Evolutionary conservation across 2,888 invertebrate genomes (phyloP), one percentile per base, ranked within the genome.

Genomic region (Dicycla oo): DNA sequence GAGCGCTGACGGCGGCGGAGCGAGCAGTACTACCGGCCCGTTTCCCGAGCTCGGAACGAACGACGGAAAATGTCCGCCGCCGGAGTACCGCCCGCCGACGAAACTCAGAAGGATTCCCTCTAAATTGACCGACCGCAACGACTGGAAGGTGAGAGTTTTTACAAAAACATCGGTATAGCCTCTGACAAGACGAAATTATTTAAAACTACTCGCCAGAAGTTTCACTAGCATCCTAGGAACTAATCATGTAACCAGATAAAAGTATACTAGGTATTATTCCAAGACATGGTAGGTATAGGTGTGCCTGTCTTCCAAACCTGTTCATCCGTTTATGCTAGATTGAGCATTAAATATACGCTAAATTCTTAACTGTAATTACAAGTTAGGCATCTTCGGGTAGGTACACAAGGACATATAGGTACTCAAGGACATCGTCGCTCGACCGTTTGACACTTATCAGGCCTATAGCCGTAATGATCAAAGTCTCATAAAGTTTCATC

Each of bases 21-120:
- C 94, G 95, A 96, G 95, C 95, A 96, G 94, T 96, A 91, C 91
- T 94, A 96, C 91, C 94, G 95, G 92, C 95, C 95, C 56, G 93
- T 95, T 71, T 90, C 93, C 11, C 94, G 95, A 89, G 94, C 93
- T 80, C 94, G 95, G 69, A 86, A 89, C 60, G 95, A 95, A 84
- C 93, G 94, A 62, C 94, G 95, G 91, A 96, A 96, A 89, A 92
- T 95, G 93, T 95, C 95, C 80, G 94, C 93, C 77, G 95, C 94
- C 84, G 95, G 95, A 8, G 92, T 95, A 74, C 95, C 93, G 95
- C 95, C 94, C 94, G 94, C 94, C 47, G 88, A 89, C 47, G 86
- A 88, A 30, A 80, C 73, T 15, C 89, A 91, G 58, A 91, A 92
- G 76, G 88, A 91, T 47, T 89, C 86, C 47, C 75, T 91, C 47